A percentile compares a stretch with the other conserved stretches of the same genome.
Evolutionary conservation across 2,113 vertebrate genomes (phyloP).

Genomic region (Gulo gulo): DNA sequence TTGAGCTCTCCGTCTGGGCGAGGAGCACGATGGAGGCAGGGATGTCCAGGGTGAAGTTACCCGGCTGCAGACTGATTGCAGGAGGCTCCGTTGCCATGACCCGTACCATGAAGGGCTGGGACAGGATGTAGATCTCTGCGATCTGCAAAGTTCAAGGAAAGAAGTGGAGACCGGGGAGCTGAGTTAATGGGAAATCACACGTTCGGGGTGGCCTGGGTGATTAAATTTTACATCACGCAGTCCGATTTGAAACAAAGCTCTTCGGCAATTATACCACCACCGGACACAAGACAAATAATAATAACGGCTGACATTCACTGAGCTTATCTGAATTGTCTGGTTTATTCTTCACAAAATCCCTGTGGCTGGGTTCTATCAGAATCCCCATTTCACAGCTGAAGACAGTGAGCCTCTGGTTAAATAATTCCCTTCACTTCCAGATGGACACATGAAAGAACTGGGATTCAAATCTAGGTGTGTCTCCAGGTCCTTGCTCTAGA

Average conservation of each 20-base stretch:
- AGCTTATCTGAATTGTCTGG: not conserved
- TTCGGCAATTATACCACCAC: not conserved
- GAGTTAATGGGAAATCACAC: not conserved
- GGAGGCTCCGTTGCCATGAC: constrained; percentile 77
- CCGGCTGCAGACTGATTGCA: constrained; percentile 53
- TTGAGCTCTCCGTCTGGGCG: constrained; percentile 68
- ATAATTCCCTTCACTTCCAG: not conserved
- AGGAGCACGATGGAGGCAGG: constrained; percentile 69
- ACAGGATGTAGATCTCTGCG: constrained; percentile 21
- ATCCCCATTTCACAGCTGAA: not conserved
- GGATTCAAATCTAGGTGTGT: not conserved
- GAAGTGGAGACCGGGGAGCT: not conserved
- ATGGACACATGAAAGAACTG: not conserved
- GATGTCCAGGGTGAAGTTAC: constrained; percentile 76
- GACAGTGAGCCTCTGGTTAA: not conserved
- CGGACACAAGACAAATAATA: not conserved
- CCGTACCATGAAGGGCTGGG: constrained; percentile 66
- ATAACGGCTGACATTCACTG: not conserved
- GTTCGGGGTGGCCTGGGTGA: not conserved
- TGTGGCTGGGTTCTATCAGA: not conserved
- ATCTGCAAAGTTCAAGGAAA: constrained; percentile 55
- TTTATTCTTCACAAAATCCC: not conserved
- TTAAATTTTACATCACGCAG: not conserved
- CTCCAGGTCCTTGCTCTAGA: not conserved
- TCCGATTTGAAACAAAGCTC: not conserved